Conservation (phyloP, 2,797 vertebrate species). For the Falco cherrug region DNA sequence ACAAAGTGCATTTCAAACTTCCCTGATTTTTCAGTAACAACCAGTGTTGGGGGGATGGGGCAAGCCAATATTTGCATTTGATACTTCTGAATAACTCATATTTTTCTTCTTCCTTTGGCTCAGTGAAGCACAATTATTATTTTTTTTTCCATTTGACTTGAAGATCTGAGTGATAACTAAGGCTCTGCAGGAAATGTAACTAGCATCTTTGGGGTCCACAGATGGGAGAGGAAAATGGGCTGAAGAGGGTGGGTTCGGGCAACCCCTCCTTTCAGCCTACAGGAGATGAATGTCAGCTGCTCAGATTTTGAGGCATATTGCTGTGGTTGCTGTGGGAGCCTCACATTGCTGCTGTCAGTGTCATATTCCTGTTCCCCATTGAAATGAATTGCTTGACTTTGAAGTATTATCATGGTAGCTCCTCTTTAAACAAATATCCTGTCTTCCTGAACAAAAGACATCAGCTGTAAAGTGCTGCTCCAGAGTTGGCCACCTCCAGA, state of each 20-base stretch:
- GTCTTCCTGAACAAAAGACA: not conserved
- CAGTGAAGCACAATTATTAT: not conserved
- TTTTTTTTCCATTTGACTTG: not conserved
- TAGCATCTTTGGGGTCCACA: not conserved
- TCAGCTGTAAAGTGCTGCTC: not conserved
- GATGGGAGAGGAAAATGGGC: not conserved
- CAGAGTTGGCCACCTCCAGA: not conserved
- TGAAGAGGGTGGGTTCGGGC: not conserved
- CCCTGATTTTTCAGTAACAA: constrained; percentile 55
- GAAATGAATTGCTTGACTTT: constrained; percentile 23
- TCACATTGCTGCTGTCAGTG: not conserved
- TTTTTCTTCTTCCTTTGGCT: not conserved
- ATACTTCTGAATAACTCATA: not conserved
- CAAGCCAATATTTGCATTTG: constrained; percentile 31
- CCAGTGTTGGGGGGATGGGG: not conserved
- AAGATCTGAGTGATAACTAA: not conserved
- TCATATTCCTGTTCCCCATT: not conserved
- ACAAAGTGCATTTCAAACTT: constrained; percentile 60
- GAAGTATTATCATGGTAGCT: not conserved
- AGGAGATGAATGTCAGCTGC: not conserved
- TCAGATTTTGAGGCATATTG: not conserved
- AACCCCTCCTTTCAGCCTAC: not conserved
- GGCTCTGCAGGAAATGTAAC: not conserved
- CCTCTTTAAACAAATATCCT: constrained; percentile 17
- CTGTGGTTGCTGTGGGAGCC: not conserved